Evolutionary conservation across 2,113 vertebrate species (phyloP).

Genomic region (Antennarius striatus): DNA sequence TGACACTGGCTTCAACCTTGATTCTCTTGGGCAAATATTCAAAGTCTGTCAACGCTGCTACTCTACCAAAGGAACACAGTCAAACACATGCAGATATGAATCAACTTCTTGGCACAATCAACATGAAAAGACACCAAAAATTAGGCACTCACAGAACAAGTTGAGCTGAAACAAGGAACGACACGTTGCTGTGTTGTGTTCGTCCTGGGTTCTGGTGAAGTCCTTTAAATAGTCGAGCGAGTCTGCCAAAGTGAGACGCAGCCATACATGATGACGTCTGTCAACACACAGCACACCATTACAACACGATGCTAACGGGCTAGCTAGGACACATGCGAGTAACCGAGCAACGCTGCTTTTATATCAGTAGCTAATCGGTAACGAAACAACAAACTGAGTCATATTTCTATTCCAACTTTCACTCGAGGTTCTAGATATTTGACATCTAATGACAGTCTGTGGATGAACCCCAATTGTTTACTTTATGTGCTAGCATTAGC

Average conservation of each 20-base stretch:
- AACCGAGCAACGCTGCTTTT: too few relatives aligned
- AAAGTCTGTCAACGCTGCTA: slow-evolving; percentile 60
- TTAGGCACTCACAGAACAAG: slow-evolving; percentile 67
- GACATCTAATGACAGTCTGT: not conserved
- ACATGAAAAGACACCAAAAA: not conserved
- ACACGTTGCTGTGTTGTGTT: slow-evolving; percentile 21
- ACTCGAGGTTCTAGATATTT: not conserved
- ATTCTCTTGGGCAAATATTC: slow-evolving; percentile 63
- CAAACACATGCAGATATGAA: not conserved
- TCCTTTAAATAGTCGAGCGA: slow-evolving; percentile 29
- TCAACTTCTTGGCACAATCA: not conserved
- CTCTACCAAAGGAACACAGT: slow-evolving; percentile 39
- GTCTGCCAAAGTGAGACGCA: slow-evolving; percentile 14
- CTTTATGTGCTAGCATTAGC: not conserved
- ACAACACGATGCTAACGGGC: too few relatives aligned
- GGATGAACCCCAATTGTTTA: not conserved
- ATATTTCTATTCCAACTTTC: too few relatives aligned
- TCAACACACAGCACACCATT: not conserved
- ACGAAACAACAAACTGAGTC: too few relatives aligned
- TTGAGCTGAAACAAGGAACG: slow-evolving; percentile 49
- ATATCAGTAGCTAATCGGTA: too few relatives aligned
- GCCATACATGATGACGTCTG: slow-evolving; percentile 43
- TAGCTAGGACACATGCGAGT: too few relatives aligned
- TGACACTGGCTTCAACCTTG: slow-evolving; percentile 27
- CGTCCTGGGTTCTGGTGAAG: slow-evolving; percentile 27